Base-by-base conservation (phyloP, 2,113 vertebrate genomes). In the Aegotheles bennettii region DNA sequence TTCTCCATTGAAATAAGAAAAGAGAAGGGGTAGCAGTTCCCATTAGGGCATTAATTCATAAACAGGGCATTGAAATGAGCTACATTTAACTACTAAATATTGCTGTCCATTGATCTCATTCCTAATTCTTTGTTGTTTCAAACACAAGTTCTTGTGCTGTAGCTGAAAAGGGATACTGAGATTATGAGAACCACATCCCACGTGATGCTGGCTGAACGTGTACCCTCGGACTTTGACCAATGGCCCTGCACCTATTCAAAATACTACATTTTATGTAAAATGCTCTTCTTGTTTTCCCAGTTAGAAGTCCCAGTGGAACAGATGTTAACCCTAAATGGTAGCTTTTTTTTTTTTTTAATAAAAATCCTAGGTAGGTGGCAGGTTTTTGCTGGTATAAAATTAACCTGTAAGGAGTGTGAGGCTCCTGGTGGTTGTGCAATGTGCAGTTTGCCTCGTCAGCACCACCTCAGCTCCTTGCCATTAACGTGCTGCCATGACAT, bases 211-310 rank as follows among this genome's bases (percentile, higher is more conserved):
- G 25, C 79, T 84, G 90, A 86, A 24, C 9, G 0, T 26, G 63
- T 53, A 57, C 93, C 84, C 91, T 54, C 24, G 96, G 96, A 97
- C 95, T 96, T 95, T 93, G 96, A 75, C 84, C 96, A 84, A 90
- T 87, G 76, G 92, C 88, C 26, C 85, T 53, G 64, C 80, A 68
- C 83, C 83, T 86, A 38, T 63, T 68, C 68, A 71, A 70, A 84
- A 91, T 4, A 40, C 36, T 61, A 11, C 38, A 15, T 35, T 95
- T 93, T 31, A 24, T 31, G 31, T 33, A 33, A 63, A 90, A 47
- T 42, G 3, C 61, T 47, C 26, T 6, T 20, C 13, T 25, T 26
- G 25, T 50, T 7, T 31, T 16, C 21, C 53, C 68, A 29, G 47
- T 43, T 23, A 21, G 16, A 14, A 84, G 16, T 67, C 54, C 57